phyloP scores from a whole-genome alignment of 2,797 vertebrate species.

The Hipposideros larvatus region DNA sequence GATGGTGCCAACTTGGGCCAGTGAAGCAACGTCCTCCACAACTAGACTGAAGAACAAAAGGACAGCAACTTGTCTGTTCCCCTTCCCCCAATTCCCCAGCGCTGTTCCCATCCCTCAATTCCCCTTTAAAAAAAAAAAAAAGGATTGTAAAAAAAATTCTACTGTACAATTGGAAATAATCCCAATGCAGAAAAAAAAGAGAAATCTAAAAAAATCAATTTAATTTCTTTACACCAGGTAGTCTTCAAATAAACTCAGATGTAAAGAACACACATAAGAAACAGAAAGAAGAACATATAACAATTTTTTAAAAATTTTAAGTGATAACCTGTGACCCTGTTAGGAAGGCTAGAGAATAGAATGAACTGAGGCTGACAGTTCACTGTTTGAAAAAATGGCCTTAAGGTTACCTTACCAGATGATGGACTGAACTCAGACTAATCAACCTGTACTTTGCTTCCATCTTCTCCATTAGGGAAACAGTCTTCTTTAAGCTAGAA shows the following conservation, averaged over 20 bases:
- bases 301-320: not conserved
- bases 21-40: too few relatives aligned
- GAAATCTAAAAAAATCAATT: conserved; percentile 15
- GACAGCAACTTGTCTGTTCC: too few relatives aligned
- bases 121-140: not conserved
- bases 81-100: too few relatives aligned
- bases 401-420: not conserved
- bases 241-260: conserved; percentile 7
- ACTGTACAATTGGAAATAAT: conserved; percentile 35
- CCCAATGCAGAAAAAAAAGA: not conserved
- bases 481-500: conserved; percentile 8
- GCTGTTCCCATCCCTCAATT: too few relatives aligned
- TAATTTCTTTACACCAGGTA: conserved; percentile 26
- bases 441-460: not conserved
- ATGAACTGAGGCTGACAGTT: not conserved
- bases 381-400: not conserved
- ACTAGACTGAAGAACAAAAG: too few relatives aligned
- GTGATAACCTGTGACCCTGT: not conserved
- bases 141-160: conserved; percentile 28
- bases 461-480: not conserved
- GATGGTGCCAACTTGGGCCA: too few relatives aligned
- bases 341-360: not conserved
- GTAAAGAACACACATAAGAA: not conserved
- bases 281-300: not conserved
- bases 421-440: not conserved